A percentile compares a stretch with the other conserved stretches of the same genome.
Evolutionary conservation across 2,888 invertebrate genomes (phyloP).

Genomic region (Entomobrya proxima): DNA sequence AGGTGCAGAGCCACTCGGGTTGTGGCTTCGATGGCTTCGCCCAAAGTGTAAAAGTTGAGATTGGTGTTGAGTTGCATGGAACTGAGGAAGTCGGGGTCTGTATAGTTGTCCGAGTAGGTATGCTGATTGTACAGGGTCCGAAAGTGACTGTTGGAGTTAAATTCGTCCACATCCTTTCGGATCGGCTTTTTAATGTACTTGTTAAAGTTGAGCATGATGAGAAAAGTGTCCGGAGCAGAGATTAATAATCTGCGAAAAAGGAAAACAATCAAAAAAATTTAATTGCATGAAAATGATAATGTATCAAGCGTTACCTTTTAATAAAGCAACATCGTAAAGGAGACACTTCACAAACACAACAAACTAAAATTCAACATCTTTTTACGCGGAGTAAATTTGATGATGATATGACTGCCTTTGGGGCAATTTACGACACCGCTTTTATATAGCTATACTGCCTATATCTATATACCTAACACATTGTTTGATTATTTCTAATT

Average conservation of each 20-base stretch:
- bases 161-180: constrained; percentile 50
- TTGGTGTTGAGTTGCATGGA: constrained; percentile 70
- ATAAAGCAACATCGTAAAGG: too few species aligned
- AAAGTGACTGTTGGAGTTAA: constrained; percentile 57
- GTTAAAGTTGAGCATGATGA: constrained; percentile 47
- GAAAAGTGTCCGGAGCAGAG: too few species aligned
- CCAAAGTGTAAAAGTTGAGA: constrained; percentile 62
- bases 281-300: background rate
- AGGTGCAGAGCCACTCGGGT: constrained; percentile 69
- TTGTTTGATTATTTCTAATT: too few species aligned
- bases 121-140: constrained; percentile 49
- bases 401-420: too few species aligned
- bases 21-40: constrained; percentile 64
- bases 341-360: too few species aligned
- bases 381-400: too few species aligned
- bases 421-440: too few species aligned
- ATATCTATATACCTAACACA: too few species aligned
- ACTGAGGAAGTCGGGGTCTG: constrained; percentile 63
- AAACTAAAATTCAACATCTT: too few species aligned
- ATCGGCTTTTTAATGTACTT: constrained; percentile 48
- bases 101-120: constrained; percentile 43
- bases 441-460: too few species aligned
- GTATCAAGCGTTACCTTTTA: background rate
- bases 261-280: too few species aligned
- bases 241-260: too few species aligned